Base-by-base conservation (phyloP, 2,888 invertebrate genomes). In the Serripes groenlandicus region DNA sequence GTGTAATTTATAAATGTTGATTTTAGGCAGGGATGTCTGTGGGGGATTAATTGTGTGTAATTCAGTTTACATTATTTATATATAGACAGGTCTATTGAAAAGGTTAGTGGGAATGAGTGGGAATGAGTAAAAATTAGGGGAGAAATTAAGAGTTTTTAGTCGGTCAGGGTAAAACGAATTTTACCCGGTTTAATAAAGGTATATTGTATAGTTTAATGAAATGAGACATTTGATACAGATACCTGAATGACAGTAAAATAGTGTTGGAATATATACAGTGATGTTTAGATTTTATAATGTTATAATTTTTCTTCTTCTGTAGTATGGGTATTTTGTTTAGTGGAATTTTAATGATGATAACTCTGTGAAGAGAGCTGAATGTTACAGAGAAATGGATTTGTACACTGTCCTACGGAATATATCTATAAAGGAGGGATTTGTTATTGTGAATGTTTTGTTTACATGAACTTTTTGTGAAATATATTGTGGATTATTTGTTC, bases 1-100 rank as follows among this genome's bases (percentile, higher is more conserved):
- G 64, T 64, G 64, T 64, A 64, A 64, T 64, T 64, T 64, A 64
- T 32, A 64, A 64, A 64, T 64, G 64, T 64, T 64, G 64, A 64
- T 64, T 64, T 64, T 64, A 64, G 64, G 32, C 5, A 35, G 64
- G 35, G 64, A 64, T 64, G 64, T 64, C 64, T 64, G 35, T 35
- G 64, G 64, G 18, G 62, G 64, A 64, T 64, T 64, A 64, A 64
- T 64, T 64, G 64, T 64, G 64, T 64, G 64, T 64, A 64, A 64
- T 64, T 64, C 64, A 64, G 64, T 64, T 34, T 64, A 64, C 64
- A 35, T 35, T 64, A 64, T 64, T 64, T 64, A 64, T 64, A 64
- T 64, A 64, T 64, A 64, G 64, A 64, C 64, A 64, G 21, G n/a
- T 32, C 64, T 4, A 64, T 64, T 64, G 35, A 64, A 64, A 35